Percentiles rank a stretch among this genome's conserved stretches.
Conservation (phyloP, 2,113 vertebrate species). For the Pycnonotus jocosus region DNA sequence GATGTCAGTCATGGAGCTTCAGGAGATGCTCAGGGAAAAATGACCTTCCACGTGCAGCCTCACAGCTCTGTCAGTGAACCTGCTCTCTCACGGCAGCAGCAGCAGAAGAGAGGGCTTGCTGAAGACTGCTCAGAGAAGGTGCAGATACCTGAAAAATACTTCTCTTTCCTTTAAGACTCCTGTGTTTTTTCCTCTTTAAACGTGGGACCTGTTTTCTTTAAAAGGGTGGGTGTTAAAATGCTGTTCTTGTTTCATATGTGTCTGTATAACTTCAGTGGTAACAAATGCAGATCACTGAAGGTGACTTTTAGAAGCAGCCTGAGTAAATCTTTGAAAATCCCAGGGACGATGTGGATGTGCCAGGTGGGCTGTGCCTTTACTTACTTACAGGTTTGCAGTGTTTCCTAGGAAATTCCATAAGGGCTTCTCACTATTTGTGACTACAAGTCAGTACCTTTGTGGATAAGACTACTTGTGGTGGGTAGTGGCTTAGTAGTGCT, state of each 20-base stretch:
- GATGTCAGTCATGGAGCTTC: background rate
- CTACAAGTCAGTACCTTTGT: background rate
- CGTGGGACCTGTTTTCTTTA: background rate
- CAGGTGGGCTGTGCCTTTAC: background rate
- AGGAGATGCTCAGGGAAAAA: background rate
- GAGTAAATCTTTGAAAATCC: background rate
- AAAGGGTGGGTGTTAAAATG: background rate
- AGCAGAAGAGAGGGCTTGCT: conserved; percentile 53
- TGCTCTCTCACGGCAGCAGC: conserved; percentile 65
- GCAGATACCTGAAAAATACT: background rate
- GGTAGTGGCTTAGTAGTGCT: background rate
- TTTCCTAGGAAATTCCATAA: background rate
- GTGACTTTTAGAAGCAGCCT: background rate
- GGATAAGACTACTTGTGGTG: background rate
- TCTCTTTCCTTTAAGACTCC: background rate
- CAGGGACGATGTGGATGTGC: background rate
- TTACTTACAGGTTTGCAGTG: background rate
- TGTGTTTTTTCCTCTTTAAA: background rate
- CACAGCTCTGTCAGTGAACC: conserved; percentile 69
- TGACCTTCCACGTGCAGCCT: conserved; percentile 26
- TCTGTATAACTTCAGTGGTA: background rate
- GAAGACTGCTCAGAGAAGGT: conserved; percentile 36
- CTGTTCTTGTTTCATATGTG: background rate
- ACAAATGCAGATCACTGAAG: background rate
- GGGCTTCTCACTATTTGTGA: background rate